Percentiles rank a stretch among this genome's conserved stretches.
Evolutionary conservation across 2,113 vertebrate genomes (phyloP).

Genomic region (Rhizomys pruinosus): DNA sequence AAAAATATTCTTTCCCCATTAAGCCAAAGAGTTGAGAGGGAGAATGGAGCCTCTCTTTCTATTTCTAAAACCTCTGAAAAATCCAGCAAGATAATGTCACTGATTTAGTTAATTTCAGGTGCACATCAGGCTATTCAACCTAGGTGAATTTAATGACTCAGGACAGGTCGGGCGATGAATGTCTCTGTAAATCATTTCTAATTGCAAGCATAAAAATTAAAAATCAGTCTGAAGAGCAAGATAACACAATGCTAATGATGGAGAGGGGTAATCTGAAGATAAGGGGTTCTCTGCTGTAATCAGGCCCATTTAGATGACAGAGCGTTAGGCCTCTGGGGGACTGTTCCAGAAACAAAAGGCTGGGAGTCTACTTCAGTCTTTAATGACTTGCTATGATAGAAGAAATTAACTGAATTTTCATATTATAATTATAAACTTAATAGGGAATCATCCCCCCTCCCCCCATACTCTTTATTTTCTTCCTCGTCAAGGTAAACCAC

Average conservation of each 20-base stretch:
- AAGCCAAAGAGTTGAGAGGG: slow-evolving; percentile 60
- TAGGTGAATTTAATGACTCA: slow-evolving; percentile 93
- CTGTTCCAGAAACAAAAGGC: slow-evolving; percentile 68
- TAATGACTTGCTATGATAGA: slow-evolving; percentile 72
- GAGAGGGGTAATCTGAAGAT: slow-evolving; percentile 85
- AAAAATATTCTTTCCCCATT: slow-evolving; percentile 78
- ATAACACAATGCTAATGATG: slow-evolving; percentile 90
- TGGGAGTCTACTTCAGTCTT: slow-evolving; percentile 59
- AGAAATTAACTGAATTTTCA: slow-evolving; percentile 75
- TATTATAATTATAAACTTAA: slow-evolving; percentile 66
- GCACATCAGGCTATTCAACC: slow-evolving; percentile 92
- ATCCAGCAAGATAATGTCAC: slow-evolving; percentile 84
- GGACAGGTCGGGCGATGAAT: slow-evolving; percentile 91
- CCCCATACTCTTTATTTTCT: slow-evolving; percentile 31
- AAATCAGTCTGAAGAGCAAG: slow-evolving; percentile 91
- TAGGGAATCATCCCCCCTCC: slow-evolving; percentile 30
- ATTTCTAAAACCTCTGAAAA: slow-evolving; percentile 79
- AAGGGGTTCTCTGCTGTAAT: slow-evolving; percentile 83
- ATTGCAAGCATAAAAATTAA: slow-evolving; percentile 91
- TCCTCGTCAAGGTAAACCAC: slow-evolving; percentile 62
- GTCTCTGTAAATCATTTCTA: slow-evolving; percentile 91
- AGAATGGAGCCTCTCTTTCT: slow-evolving; percentile 63
- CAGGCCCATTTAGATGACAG: slow-evolving; percentile 83
- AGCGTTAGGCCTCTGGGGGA: slow-evolving; percentile 76
- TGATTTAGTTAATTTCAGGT: slow-evolving; percentile 91